Evolutionary conservation across 1,140 invertebrate genomes (phyloP).

Genomic region (Diprion similis): DNA sequence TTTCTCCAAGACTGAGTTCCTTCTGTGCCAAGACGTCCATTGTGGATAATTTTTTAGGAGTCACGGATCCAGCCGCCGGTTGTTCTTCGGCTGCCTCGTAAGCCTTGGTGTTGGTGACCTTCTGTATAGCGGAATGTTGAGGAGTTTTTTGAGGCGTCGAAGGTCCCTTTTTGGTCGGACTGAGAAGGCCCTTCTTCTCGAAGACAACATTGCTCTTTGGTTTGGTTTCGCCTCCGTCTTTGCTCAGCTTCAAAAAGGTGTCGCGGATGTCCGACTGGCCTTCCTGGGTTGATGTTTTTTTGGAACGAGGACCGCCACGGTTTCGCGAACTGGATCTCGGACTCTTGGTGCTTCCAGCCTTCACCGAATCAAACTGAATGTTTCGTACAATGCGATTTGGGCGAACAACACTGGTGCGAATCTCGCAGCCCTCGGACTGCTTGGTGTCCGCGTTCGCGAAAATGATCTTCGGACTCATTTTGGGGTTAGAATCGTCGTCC

Average conservation of each 20-base stretch:
- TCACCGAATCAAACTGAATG: conserved; percentile 49
- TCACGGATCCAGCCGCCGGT: conserved; percentile 34
- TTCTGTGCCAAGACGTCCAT: conserved; percentile 58
- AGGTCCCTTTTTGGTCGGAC: conserved; percentile 48
- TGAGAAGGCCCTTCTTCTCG: conserved; percentile 51
- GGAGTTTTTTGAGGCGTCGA: conserved; percentile 34
- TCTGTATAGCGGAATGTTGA: not conserved
- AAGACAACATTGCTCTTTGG: conserved; percentile 48
- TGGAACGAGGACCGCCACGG: conserved; percentile 24
- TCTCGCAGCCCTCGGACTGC: conserved; percentile 5
- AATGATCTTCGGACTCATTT: conserved; percentile 23
- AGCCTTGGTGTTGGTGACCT: not conserved
- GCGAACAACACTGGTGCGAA: conserved; percentile 33
- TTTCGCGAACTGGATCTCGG: conserved; percentile 25
- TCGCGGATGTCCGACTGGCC: conserved; percentile 52
- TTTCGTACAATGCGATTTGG: conserved; percentile 37
- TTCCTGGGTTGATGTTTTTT: conserved; percentile 36
- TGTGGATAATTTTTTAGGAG: conserved; percentile 53
- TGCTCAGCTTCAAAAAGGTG: conserved; percentile 48
- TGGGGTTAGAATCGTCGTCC: not conserved
- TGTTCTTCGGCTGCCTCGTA: conserved; percentile 20
- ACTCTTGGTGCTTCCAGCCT: conserved; percentile 30
- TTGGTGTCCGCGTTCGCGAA: conserved; percentile 19
- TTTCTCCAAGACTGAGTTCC: conserved; percentile 70
- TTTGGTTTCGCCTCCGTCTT: conserved; percentile 25